phyloP scores from a whole-genome alignment of 2,797 vertebrate species.

The Mormyrus hasselquistii region DNA sequence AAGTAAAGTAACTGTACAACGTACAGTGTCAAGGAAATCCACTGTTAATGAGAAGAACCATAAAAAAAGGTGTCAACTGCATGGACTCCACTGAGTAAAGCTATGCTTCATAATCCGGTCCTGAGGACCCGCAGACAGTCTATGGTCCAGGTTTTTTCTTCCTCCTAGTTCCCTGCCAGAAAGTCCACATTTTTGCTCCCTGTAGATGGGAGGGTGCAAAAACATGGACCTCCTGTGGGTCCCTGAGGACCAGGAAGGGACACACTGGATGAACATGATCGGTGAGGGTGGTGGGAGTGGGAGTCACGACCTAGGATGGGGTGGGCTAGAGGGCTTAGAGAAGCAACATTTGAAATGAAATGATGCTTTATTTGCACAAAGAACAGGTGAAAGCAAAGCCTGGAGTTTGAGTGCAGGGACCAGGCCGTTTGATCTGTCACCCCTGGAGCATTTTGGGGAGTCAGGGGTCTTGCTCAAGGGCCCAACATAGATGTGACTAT shows the following conservation, averaged over 20 bases:
- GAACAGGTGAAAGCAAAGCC: neutral
- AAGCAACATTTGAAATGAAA: neutral
- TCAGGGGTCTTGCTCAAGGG: neutral
- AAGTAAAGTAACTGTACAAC: neutral
- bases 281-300: neutral
- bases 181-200: neutral
- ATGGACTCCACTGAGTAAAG: neutral
- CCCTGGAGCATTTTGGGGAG: neutral
- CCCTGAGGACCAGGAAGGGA: neutral
- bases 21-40: neutral
- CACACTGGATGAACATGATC: neutral
- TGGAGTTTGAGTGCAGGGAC: neutral
- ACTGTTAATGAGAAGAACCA: neutral
- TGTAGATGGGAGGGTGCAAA: neutral
- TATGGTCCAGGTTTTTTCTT: neutral
- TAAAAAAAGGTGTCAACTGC: neutral
- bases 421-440: neutral
- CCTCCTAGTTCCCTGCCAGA: neutral
- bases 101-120: neutral
- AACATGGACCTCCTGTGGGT: neutral
- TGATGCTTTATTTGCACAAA: neutral
- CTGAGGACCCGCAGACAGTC: neutral
- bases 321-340: neutral
- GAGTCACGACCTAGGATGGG: neutral
- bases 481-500: neutral